Conservation (phyloP, 1,140 invertebrate genomes). For the Limonius californicus region DNA sequence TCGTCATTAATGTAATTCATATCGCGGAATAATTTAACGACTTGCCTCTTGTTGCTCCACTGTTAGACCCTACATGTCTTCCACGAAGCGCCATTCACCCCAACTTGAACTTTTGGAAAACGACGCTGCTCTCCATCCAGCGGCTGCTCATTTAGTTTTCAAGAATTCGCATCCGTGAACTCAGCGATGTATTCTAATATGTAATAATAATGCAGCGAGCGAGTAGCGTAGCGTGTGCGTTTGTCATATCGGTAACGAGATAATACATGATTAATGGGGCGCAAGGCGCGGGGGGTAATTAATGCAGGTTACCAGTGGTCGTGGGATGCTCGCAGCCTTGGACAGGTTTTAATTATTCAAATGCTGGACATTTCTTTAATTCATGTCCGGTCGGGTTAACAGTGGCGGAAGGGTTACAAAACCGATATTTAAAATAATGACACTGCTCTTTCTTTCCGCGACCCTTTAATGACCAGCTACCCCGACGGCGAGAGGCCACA, state of each 20-base stretch:
- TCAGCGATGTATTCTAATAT: too few species aligned
- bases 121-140: not conserved
- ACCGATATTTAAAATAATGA: conserved; percentile 39
- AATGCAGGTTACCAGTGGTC: conserved; percentile 1
- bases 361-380: conserved; percentile 25
- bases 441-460: conserved; percentile 20
- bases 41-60: conserved; percentile 14
- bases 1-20: conserved; percentile 36
- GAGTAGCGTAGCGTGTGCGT: not conserved
- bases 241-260: not conserved
- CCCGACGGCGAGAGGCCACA: not conserved
- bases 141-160: not conserved
- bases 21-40: conserved; percentile 36
- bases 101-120: not conserved
- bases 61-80: not conserved
- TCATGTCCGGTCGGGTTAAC: conserved; percentile 20
- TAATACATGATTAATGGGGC: conserved; percentile 6
- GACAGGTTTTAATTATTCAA: conserved; percentile 32
- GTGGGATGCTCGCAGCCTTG: conserved; percentile 13
- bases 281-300: not conserved
- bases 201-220: not conserved
- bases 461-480: conserved; percentile 32
- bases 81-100: not conserved
- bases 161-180: not conserved
- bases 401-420: conserved; percentile 15